Percentiles rank a stretch among this genome's conserved stretches.
Evolutionary conservation across 1,140 invertebrate species (phyloP).

Genomic region (Leptestheria dahalacensis): DNA sequence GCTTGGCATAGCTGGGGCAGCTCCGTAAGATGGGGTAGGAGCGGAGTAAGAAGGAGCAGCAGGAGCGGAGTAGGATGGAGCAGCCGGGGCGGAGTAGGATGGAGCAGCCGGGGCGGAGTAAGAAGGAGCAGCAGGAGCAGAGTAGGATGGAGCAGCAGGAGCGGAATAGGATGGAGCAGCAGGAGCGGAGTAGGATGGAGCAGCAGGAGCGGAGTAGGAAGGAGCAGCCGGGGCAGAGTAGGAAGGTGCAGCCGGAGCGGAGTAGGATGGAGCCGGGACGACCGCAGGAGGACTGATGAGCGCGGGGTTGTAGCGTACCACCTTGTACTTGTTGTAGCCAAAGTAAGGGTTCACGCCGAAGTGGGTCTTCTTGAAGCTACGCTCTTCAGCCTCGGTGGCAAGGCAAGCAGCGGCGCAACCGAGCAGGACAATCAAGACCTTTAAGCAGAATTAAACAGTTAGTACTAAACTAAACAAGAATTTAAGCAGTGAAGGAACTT

Average conservation of each 20-base stretch:
- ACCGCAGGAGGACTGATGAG: background rate
- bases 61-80: background rate
- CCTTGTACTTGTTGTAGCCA: slow-evolving; percentile 10
- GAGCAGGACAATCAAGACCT: background rate
- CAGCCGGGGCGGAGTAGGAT: background rate
- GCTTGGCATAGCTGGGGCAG: background rate
- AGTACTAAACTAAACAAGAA: too few relatives aligned
- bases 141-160: background rate
- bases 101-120: background rate
- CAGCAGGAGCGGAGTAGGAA: background rate
- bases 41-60: background rate
- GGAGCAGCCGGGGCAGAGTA: background rate
- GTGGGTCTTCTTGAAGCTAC: slow-evolving; percentile 3
- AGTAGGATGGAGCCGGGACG: background rate
- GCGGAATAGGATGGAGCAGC: background rate
- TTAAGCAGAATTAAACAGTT: background rate
- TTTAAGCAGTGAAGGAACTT: background rate
- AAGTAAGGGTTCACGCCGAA: slow-evolving; percentile 5
- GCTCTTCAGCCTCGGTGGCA: background rate
- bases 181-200: background rate
- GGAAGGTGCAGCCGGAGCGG: background rate
- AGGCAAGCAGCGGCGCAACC: background rate
- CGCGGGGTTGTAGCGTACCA: background rate
- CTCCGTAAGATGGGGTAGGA: background rate
- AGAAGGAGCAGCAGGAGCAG: background rate